Percentiles rank a stretch among this genome's conserved stretches.
phyloP scores from a whole-genome alignment of 2,888 invertebrate genomes.

The Chaitophorus viminalis region DNA sequence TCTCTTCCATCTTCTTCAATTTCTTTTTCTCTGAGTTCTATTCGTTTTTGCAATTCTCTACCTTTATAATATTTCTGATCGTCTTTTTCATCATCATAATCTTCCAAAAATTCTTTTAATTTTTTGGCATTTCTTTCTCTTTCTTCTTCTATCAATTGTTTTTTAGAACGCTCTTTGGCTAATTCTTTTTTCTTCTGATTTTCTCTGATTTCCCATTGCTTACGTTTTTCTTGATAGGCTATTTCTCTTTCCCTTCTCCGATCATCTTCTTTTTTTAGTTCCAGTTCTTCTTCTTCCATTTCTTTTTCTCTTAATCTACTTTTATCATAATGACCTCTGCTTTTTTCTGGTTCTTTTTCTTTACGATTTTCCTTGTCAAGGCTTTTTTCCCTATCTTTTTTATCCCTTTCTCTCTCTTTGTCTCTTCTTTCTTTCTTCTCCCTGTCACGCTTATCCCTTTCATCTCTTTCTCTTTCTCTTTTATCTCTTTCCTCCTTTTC shows the following conservation, averaged over 20 bases:
- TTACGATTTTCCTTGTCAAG: slow-evolving; percentile 59
- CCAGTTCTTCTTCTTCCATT: slow-evolving; percentile 91
- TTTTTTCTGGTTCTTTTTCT: slow-evolving; percentile 58
- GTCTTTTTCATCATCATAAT: slow-evolving; percentile 98
- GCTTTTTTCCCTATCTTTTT: slow-evolving; percentile 66
- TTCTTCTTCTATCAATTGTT: slow-evolving; percentile 85
- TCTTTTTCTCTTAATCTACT: slow-evolving; percentile 67
- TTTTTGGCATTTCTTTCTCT: slow-evolving; percentile 91
- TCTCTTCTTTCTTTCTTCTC: slow-evolving; percentile 63
- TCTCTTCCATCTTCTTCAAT: slow-evolving; percentile 92
- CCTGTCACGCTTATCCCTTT: slow-evolving; percentile 65
- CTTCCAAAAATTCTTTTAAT: slow-evolving; percentile 96
- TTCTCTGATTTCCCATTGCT: slow-evolving; percentile 89
- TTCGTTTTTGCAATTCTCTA: slow-evolving; percentile 87
- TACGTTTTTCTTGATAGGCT: slow-evolving; percentile 67
- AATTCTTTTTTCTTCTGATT: slow-evolving; percentile 90
- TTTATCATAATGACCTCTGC: slow-evolving; percentile 64
- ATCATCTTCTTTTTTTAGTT: slow-evolving; percentile 76
- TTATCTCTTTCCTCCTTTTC: slow-evolving; percentile 64
- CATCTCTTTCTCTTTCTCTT: slow-evolving; percentile 67
- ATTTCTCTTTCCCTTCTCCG: slow-evolving; percentile 41
- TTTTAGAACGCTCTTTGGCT: slow-evolving; percentile 87
- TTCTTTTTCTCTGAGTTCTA: slow-evolving; percentile 92
- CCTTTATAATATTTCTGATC: slow-evolving; percentile 97
- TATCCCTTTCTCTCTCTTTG: slow-evolving; percentile 67